Evolutionary conservation across 1,140 invertebrate species (phyloP).

Genomic region (Pseudobourletiella spinata): DNA sequence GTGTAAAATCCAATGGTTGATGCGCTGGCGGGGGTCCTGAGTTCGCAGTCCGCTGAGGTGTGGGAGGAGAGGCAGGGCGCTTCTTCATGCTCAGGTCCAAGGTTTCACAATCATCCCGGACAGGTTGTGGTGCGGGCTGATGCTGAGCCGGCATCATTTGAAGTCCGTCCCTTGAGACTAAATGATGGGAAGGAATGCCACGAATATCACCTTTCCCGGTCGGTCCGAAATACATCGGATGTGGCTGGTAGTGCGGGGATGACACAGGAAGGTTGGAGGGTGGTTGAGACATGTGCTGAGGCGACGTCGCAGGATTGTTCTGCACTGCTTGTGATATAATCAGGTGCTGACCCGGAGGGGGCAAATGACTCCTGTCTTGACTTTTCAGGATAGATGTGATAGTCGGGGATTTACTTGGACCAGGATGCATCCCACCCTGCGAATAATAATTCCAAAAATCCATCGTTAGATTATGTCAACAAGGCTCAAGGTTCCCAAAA

Average conservation of each 20-base stretch:
- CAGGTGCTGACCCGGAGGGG: conserved; percentile 13
- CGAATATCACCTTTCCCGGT: conserved; percentile 13
- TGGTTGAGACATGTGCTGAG: conserved; percentile 10
- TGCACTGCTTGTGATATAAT: conserved; percentile 5
- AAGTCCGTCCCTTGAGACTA: conserved; percentile 12
- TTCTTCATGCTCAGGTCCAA: conserved; percentile 74
- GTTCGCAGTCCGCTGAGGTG: conserved; percentile 22
- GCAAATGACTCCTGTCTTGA: conserved; percentile 25
- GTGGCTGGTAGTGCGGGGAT: conserved; percentile 18
- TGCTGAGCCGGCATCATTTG: conserved; percentile 8
- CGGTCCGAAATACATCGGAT: conserved; percentile 14
- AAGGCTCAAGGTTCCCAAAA: no score
- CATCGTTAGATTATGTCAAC: no score
- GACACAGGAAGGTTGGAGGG: not conserved
- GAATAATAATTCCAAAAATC: not conserved
- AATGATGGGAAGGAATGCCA: conserved; percentile 17
- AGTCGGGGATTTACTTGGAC: conserved; percentile 49
- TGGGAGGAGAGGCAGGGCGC: conserved; percentile 20
- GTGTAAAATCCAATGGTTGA: conserved; percentile 28
- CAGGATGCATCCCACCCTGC: conserved; percentile 28
- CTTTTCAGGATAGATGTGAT: conserved; percentile 55
- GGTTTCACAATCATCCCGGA: conserved; percentile 50
- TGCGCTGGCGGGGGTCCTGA: conserved; percentile 36
- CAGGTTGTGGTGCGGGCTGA: conserved; percentile 6
- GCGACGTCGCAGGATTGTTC: not conserved